These are phyloP conservation scores for Acanthosepion lycidas DNA, from an alignment of 2,888 invertebrate genomes.

Conservation along the genomic window DNA sequence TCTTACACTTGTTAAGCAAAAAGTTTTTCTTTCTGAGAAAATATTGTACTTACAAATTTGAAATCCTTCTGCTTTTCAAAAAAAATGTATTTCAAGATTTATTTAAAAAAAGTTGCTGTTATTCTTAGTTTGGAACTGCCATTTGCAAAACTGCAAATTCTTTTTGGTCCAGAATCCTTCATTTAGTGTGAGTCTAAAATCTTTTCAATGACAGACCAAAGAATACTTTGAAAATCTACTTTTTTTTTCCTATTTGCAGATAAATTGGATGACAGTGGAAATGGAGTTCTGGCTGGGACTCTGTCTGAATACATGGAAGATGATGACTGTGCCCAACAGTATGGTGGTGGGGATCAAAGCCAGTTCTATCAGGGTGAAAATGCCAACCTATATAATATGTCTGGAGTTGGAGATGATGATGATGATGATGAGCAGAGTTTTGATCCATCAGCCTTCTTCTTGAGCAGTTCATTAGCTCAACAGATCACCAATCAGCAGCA, in stretches of 20 bases:
- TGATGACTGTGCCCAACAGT: conserved; percentile 43
- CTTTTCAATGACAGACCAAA: too few species aligned
- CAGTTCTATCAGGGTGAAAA: conserved; percentile 38
- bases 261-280: conserved; percentile 37
- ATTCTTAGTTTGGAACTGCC: too few species aligned
- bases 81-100: too few species aligned
- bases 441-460: conserved; percentile 70
- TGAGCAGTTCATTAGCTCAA: conserved; percentile 65
- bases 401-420: neutral
- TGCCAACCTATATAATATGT: neutral
- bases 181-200: too few species aligned
- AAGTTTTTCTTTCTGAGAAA: neutral
- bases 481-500: conserved; percentile 60
- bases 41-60: too few species aligned
- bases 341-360: conserved; percentile 48
- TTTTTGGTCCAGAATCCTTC: too few species aligned
- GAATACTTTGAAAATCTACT: too few species aligned
- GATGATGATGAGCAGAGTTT: conserved; percentile 68
- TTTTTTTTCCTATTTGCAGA: neutral
- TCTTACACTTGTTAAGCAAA: neutral
- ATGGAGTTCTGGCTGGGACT: neutral
- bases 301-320: conserved; percentile 34
- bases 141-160: too few species aligned
- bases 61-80: too few species aligned
- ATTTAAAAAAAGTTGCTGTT: too few species aligned